phyloP scores from a whole-genome alignment of 2,797 vertebrate species.

The Chelon labrosus region DNA sequence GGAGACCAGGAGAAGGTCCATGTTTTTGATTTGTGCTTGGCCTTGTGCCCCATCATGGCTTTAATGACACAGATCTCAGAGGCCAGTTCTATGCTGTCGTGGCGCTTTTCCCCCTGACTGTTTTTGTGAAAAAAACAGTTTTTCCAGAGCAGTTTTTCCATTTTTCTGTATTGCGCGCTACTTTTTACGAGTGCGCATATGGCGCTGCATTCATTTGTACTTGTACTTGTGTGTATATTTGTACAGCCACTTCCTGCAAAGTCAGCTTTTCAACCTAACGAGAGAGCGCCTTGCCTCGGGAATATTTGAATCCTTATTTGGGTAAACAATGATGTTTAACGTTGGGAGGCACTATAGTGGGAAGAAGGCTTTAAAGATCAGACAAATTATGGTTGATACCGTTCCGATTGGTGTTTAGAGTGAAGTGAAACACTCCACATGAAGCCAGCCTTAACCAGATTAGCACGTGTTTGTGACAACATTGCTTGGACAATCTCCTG shows the following conservation, averaged over 20 bases:
- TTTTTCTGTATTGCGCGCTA: conserved; percentile 27
- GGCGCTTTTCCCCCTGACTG: not conserved
- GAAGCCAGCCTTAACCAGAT: not conserved
- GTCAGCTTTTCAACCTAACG: not conserved
- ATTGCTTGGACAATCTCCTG: not conserved
- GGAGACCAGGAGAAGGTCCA: conserved; percentile 1
- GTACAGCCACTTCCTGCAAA: conserved; percentile 37
- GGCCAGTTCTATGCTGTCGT: conserved; percentile 1
- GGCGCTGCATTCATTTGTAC: not conserved
- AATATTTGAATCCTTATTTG: conserved; percentile 80
- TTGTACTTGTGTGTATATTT: conserved; percentile 5
- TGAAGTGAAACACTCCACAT: conserved; percentile 4
- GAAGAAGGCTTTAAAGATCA: conserved; percentile 26
- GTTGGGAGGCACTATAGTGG: conserved; percentile 2
- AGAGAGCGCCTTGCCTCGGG: conserved; percentile 11
- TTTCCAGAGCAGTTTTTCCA: conserved; percentile 17
- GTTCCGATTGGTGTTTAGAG: conserved; percentile 9
- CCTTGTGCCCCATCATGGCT: conserved; percentile 18
- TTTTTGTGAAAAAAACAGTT: conserved; percentile 10
- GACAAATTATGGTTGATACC: conserved; percentile 17
- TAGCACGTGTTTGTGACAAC: conserved; percentile 9
- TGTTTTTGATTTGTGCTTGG: conserved; percentile 15
- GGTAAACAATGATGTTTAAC: conserved; percentile 39
- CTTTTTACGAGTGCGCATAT: not conserved
- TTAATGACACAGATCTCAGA: not conserved